Percentiles rank a stretch among this genome's conserved stretches.
Conservation (phyloP, 1,140 invertebrate genomes). For the Zophobas morio region DNA sequence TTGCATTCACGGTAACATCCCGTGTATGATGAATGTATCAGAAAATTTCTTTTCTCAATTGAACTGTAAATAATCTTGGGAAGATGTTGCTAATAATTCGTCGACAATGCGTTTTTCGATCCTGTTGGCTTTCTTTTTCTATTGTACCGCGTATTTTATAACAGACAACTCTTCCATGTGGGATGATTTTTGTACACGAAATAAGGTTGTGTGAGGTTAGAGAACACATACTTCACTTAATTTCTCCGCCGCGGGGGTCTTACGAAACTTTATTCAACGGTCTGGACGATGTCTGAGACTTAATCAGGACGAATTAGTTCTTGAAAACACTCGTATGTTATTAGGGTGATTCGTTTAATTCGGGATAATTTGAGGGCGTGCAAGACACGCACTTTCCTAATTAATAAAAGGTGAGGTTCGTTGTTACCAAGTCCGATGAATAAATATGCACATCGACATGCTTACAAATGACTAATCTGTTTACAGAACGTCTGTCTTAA, state of each 20-base stretch:
- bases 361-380: constrained; percentile 16
- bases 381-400: constrained; percentile 27
- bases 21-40: constrained; percentile 29
- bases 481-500: constrained; percentile 8
- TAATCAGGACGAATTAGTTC: constrained; percentile 23
- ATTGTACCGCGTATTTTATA: constrained; percentile 25
- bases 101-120: constrained; percentile 38
- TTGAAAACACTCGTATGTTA: constrained; percentile 3
- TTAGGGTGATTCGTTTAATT: constrained; percentile 4
- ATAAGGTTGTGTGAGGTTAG: constrained; percentile 22
- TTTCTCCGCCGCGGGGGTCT: constrained; percentile 42
- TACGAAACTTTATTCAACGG: constrained; percentile 39
- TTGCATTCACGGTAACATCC: constrained; percentile 22
- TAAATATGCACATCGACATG: constrained; percentile 4
- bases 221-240: constrained; percentile 30
- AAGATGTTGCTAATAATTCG: constrained; percentile 41
- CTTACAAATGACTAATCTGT: constrained; percentile 15
- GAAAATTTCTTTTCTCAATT: constrained; percentile 45
- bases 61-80: constrained; percentile 44
- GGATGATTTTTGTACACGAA: constrained; percentile 25
- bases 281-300: constrained; percentile 20
- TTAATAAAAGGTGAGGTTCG: constrained; percentile 35
- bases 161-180: constrained; percentile 22
- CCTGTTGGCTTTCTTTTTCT: constrained; percentile 43
- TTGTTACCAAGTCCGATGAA: not conserved